Evolutionary conservation across 2,888 invertebrate genomes (phyloP), one percentile per base, ranked within the genome.

Genomic region (Creontiades dilutus): DNA sequence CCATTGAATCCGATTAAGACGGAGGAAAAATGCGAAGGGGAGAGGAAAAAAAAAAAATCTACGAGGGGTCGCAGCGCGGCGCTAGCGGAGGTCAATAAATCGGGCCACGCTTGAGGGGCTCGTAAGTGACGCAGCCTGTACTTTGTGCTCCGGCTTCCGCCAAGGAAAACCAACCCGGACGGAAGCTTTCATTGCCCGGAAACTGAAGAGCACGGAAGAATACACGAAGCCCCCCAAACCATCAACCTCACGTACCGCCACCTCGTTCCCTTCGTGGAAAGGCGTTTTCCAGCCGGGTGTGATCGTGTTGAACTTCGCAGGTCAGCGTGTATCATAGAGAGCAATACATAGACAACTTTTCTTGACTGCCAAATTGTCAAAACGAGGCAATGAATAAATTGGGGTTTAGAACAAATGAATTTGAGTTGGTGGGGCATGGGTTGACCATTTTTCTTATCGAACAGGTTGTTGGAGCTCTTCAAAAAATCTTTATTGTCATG

Each of bases 161-260:
- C 27, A 61, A 82, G 82, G 82, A 82, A 82, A 82, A 82, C 82
- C 82, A 52, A 28, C 61, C 87, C 87, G 89, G 89, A 89, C 82
- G 84, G 84, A 84, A 85, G 85, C 85, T 84, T 75, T 89, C 85
- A 89, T 89, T 89, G 89, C 37, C 89, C 76, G 89, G 89, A 89
- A 85, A 52, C 52, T 75, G 86, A 86, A 75, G 86, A 86, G 75
- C 86, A 86, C 86, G 86, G 75, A 86, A 86, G 86, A 86, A 86
- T 86, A 75, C 86, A 46, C 37, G 78, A 52, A 46, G 81, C 28
- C n/a, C 82, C 52, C 82, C 0, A 52, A 48, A 61, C n/a, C 61
- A 61, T 61, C 61, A 61, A 61, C 61, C 19, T 61, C 61, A 19
- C 57, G n/a, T n/a, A 19, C 68, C 19, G 2, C 11, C 52, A 52